Evolutionary conservation across 1,140 invertebrate species (phyloP).

Genomic region (Eciton burchellii): DNA sequence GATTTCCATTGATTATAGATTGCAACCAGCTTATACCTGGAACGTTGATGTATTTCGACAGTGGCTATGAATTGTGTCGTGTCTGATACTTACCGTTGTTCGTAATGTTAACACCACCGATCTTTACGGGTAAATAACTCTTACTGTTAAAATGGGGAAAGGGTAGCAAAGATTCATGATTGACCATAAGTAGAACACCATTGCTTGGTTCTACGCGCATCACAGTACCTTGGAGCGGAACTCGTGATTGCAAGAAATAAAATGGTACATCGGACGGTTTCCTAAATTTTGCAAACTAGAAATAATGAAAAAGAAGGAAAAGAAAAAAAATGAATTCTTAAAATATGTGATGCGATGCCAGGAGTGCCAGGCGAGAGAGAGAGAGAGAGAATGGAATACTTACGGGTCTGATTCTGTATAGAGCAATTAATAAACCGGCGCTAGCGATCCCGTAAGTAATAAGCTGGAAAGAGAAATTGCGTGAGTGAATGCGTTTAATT

Average conservation of each 20-base stretch:
- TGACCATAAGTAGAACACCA: conserved; percentile 83
- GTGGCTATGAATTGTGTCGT: conserved; percentile 6
- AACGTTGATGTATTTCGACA: conserved; percentile 48
- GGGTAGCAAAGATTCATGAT: conserved; percentile 85
- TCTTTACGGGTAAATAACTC: conserved; percentile 85
- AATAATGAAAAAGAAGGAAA: conserved; percentile 43
- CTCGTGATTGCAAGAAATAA: conserved; percentile 82
- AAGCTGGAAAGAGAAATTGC: conserved; percentile 77
- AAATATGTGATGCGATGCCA: neutral
- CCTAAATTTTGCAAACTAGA: conserved; percentile 85
- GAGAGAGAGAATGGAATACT: conserved; percentile 72
- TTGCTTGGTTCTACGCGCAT: conserved; percentile 83
- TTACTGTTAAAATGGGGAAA: conserved; percentile 78
- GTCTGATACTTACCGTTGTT: conserved; percentile 79
- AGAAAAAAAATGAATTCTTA: too few species aligned
- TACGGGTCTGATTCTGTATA: conserved; percentile 86
- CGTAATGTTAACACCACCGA: conserved; percentile 84
- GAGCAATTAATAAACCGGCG: conserved; percentile 82
- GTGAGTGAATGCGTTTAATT: neutral
- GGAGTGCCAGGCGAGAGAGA: conserved; percentile 8
- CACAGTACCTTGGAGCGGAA: conserved; percentile 83
- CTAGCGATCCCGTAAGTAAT: conserved; percentile 86
- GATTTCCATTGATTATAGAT: conserved; percentile 81
- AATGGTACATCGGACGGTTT: conserved; percentile 84
- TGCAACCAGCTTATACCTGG: conserved; percentile 86